phyloP scores from a whole-genome alignment of 2,888 invertebrate species.

The Caenorhabditis japonica region DNA sequence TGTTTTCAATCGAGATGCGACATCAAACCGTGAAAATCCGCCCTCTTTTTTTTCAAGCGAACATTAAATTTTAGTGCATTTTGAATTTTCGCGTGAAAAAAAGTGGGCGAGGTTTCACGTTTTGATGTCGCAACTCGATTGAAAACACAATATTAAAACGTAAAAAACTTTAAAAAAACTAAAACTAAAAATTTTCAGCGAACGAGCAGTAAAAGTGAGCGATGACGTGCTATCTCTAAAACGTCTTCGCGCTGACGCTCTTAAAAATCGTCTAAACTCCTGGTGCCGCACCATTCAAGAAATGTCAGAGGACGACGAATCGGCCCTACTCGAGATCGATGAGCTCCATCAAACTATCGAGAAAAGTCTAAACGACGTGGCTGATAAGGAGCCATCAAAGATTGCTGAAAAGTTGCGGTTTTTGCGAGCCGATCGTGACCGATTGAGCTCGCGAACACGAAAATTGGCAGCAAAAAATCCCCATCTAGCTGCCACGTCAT shows the following conservation, averaged over 20 bases:
- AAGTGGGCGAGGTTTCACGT: too few species aligned
- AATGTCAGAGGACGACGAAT: constrained; percentile 67
- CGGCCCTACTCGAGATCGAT: constrained; percentile 64
- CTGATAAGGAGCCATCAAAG: constrained; percentile 27
- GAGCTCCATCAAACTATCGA: constrained; percentile 59
- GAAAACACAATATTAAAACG: too few species aligned
- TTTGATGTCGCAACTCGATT: too few species aligned
- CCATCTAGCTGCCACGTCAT: constrained; percentile 48
- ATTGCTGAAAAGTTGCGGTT: constrained; percentile 60
- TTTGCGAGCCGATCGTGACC: constrained; percentile 60
- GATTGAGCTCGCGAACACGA: constrained; percentile 59
- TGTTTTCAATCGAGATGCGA: too few species aligned
- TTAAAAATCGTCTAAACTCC: constrained; percentile 62
- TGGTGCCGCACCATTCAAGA: constrained; percentile 61
- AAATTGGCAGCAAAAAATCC: constrained; percentile 62
- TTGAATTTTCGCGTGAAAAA: too few species aligned
- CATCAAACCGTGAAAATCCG: too few species aligned
- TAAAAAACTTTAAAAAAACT: background rate
- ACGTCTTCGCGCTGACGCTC: constrained; percentile 58
- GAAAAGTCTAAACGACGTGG: constrained; percentile 34
- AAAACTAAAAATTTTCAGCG: constrained; percentile 37
- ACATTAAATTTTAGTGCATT: too few species aligned
- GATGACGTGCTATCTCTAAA: constrained; percentile 52
- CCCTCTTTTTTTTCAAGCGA: too few species aligned
- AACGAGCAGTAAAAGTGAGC: constrained; percentile 52